Conservation (phyloP, 2,888 invertebrate species). For the Lasioglossum calceatum region DNA sequence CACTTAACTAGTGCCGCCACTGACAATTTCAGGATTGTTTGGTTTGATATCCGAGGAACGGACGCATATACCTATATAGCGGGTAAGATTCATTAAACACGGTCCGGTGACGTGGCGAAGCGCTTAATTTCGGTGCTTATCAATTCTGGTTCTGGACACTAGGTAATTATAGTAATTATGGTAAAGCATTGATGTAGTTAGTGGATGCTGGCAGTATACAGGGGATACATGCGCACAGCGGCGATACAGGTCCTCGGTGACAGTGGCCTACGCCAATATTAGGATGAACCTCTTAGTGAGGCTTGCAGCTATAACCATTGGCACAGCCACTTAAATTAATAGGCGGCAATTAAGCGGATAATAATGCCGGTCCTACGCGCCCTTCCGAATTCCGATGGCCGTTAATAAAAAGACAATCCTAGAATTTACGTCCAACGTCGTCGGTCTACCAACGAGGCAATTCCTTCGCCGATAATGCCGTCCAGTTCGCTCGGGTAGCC, state of each 20-base stretch:
- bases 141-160: slow-evolving; percentile 66
- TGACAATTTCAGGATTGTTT: not conserved
- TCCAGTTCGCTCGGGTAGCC: not conserved
- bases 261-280: slow-evolving; percentile 41
- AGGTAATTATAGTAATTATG: slow-evolving; percentile 77
- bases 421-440: not conserved
- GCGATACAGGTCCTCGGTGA: slow-evolving; percentile 40
- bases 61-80: not conserved
- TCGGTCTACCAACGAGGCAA: not conserved
- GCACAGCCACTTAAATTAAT: slow-evolving; percentile 57
- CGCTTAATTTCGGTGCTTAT: slow-evolving; percentile 58
- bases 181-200: slow-evolving; percentile 71
- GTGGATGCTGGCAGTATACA: slow-evolving; percentile 18
- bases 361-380: slow-evolving; percentile 22
- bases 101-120: slow-evolving; percentile 18
- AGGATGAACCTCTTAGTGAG: slow-evolving; percentile 58
- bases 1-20: too few species aligned
- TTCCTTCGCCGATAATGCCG: not conserved
- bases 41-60: not conserved
- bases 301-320: slow-evolving; percentile 50
- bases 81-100: slow-evolving; percentile 25
- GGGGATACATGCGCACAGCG: slow-evolving; percentile 4
- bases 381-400: not conserved
- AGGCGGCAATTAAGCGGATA: slow-evolving; percentile 42
- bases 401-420: slow-evolving; percentile 34